phyloP scores from a whole-genome alignment of 2,797 vertebrate genomes.

The Bufotes viridis region DNA sequence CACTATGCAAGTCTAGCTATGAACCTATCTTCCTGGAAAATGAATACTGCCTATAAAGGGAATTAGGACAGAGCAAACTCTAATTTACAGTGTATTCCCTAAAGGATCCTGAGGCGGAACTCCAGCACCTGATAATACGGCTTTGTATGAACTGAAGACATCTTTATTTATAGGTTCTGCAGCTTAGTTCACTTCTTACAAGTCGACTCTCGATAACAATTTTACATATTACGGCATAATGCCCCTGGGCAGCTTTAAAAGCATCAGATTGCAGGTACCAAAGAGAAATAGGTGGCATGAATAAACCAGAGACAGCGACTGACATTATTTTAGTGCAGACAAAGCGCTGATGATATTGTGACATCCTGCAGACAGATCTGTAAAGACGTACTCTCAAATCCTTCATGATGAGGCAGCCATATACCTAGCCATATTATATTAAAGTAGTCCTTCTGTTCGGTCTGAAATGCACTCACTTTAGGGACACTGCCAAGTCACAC shows the following conservation, averaged over 20 bases:
- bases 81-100: not conserved
- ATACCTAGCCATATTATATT: constrained; percentile 60
- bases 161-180: constrained; percentile 1
- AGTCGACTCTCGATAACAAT: not conserved
- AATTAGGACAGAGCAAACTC: not conserved
- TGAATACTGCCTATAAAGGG: not conserved
- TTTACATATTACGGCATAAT: not conserved
- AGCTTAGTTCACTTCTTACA: constrained; percentile 10
- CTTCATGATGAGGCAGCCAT: constrained; percentile 38
- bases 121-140: not conserved
- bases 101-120: not conserved
- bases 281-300: not conserved
- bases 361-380: constrained; percentile 51
- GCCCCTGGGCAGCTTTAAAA: constrained; percentile 22
- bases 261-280: not conserved
- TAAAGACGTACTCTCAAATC: constrained; percentile 38
- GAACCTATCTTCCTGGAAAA: not conserved
- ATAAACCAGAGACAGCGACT: not conserved
- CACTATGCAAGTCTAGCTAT: too few species aligned
- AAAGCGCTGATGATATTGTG: constrained; percentile 46
- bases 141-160: not conserved
- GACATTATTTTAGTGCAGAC: constrained; percentile 37
- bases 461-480: constrained; percentile 61
- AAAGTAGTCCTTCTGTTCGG: constrained; percentile 64
- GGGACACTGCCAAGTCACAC: constrained; percentile 67